Evolutionary conservation across 2,113 vertebrate genomes (phyloP).

Genomic region (Notiomystis cincta): DNA sequence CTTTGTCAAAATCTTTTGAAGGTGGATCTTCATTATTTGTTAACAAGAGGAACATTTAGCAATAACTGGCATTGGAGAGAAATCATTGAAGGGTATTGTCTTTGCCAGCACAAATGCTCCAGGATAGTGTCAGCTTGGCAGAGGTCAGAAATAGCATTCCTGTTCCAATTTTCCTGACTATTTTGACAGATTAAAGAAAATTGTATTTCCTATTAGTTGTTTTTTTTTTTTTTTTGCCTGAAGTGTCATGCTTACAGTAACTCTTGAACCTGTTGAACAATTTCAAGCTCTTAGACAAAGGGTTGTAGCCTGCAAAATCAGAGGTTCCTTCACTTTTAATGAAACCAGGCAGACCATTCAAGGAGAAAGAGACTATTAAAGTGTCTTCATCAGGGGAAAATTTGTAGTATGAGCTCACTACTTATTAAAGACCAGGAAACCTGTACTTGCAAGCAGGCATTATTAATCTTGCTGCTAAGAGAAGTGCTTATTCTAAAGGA

Average conservation of each 20-base stretch:
- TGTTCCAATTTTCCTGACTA: background rate
- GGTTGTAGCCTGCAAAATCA: background rate
- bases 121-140: background rate
- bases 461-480: conserved; percentile 38
- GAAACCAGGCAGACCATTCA: background rate
- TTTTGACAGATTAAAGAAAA: background rate
- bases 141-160: background rate
- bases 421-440: conserved; percentile 22
- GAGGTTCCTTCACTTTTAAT: background rate
- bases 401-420: background rate
- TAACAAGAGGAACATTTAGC: background rate
- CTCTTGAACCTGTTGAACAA: background rate
- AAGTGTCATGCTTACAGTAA: background rate
- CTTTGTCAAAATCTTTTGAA: background rate
- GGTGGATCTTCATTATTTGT: background rate
- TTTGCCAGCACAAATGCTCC: background rate
- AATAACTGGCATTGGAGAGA: background rate
- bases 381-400: conserved; percentile 15
- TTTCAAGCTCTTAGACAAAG: background rate
- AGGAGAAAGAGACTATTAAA: conserved; percentile 21
- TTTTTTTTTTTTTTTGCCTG: background rate
- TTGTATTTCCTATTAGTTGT: background rate
- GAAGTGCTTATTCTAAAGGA: background rate
- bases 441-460: background rate
- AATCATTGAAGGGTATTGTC: background rate